phyloP scores from a whole-genome alignment of 2,888 invertebrate species.

The Drepana falcataria region DNA sequence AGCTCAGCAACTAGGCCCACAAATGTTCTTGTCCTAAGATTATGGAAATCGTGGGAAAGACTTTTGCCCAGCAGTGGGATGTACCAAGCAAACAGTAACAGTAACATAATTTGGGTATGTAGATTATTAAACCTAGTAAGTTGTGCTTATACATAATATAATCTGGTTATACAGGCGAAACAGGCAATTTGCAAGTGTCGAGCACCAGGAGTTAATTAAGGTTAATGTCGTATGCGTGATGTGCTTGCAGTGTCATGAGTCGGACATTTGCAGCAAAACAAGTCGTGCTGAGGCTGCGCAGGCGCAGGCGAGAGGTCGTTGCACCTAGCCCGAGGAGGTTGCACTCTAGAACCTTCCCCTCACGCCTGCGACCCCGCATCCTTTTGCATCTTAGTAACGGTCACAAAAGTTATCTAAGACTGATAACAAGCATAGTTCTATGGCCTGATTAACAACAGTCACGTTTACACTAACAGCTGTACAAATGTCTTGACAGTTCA shows the following conservation, averaged over 20 bases:
- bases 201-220: constrained; percentile 27
- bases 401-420: not conserved
- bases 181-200: not conserved
- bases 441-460: no score
- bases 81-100: no score
- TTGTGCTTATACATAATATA: no score
- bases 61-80: no score
- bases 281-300: constrained; percentile 49
- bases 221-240: constrained; percentile 23
- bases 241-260: constrained; percentile 37
- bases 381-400: constrained; percentile 25
- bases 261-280: constrained; percentile 47
- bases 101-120: no score
- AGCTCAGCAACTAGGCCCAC: no score
- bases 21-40: no score
- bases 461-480: no score
- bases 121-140: no score
- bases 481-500: no score
- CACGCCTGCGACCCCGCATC: constrained; percentile 38
- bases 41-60: no score
- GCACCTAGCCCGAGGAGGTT: constrained; percentile 54
- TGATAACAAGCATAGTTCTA: no score
- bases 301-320: constrained; percentile 59
- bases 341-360: constrained; percentile 50
- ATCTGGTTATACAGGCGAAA: not conserved